Percentiles rank a stretch among this genome's conserved stretches.
Evolutionary conservation across 2,797 vertebrate genomes (phyloP).

Genomic region (Synanceia verrucosa): DNA sequence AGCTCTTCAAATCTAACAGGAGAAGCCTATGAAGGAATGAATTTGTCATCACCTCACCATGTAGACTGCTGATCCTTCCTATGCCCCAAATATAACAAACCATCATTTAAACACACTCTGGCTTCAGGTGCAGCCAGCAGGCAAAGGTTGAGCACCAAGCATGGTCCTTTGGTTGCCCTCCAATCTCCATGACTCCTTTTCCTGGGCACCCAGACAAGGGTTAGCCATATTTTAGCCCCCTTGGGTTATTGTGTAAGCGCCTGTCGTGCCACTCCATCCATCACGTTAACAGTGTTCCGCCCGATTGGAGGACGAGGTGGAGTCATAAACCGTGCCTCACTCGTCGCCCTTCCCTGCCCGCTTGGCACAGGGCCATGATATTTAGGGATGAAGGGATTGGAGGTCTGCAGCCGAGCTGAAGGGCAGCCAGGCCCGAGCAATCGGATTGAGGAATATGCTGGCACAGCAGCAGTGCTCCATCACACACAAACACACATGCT

Average conservation of each 20-base stretch:
- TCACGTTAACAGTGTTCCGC: slow-evolving; percentile 66
- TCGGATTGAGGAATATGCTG: slow-evolving; percentile 73
- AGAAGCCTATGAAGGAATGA: not conserved
- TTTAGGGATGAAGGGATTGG: slow-evolving; percentile 51
- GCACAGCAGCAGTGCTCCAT: slow-evolving; percentile 65
- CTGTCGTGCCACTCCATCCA: slow-evolving; percentile 52
- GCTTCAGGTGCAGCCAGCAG: slow-evolving; percentile 12
- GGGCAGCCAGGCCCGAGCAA: slow-evolving; percentile 49
- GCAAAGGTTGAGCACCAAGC: slow-evolving; percentile 31
- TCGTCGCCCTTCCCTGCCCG: slow-evolving; percentile 44
- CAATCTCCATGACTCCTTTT: slow-evolving; percentile 20
- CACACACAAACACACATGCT: slow-evolving; percentile 29
- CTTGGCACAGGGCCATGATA: slow-evolving; percentile 53
- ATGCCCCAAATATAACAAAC: slow-evolving; percentile 20
- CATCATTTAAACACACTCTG: slow-evolving; percentile 18
- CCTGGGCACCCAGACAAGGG: not conserved
- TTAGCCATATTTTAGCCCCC: slow-evolving; percentile 46
- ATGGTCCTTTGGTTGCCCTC: slow-evolving; percentile 48
- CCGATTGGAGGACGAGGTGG: slow-evolving; percentile 52
- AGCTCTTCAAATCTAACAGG: not conserved
- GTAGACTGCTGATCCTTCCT: slow-evolving; percentile 1
- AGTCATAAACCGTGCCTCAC: slow-evolving; percentile 56
- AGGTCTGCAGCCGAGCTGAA: slow-evolving; percentile 48
- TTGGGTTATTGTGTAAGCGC: slow-evolving; percentile 35
- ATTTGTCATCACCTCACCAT: slow-evolving; percentile 14